Percentiles rank a stretch among this genome's conserved stretches.
Conservation (phyloP, 2,797 vertebrate genomes). For the Scarus forsteni region DNA sequence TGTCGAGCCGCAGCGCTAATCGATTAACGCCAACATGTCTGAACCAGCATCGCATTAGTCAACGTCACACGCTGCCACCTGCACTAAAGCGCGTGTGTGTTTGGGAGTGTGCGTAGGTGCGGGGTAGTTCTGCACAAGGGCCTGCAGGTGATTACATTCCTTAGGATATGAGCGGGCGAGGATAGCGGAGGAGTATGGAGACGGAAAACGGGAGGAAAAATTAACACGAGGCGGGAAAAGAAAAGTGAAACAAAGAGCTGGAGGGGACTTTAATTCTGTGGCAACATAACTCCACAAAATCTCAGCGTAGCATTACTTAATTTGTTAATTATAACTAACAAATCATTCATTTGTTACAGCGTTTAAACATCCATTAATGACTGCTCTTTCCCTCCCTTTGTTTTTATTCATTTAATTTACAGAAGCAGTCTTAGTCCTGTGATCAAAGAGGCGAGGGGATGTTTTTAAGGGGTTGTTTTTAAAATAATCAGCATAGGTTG, state of each 20-base stretch:
- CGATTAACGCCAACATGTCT: constrained; percentile 71
- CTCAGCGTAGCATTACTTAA: background rate
- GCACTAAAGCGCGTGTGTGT: constrained; percentile 29
- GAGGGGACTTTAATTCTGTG: too few species aligned
- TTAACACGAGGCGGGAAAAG: background rate
- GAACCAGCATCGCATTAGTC: constrained; percentile 74
- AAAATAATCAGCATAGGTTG: too few species aligned
- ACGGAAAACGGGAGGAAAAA: background rate
- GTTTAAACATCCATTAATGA: constrained; percentile 1
- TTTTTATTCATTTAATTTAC: too few species aligned
- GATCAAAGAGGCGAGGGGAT: too few species aligned
- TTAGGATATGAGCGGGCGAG: constrained; percentile 31
- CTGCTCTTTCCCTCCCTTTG: background rate
- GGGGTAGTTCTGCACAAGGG: constrained; percentile 31
- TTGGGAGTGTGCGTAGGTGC: constrained; percentile 23
- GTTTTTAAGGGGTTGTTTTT: too few species aligned
- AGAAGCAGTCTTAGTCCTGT: too few species aligned
- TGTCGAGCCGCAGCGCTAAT: constrained; percentile 61
- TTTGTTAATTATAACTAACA: constrained; percentile 13
- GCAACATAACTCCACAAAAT: background rate
- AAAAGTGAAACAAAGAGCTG: constrained; percentile 29
- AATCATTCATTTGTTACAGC: constrained; percentile 9
- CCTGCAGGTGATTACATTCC: constrained; percentile 59
- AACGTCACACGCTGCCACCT: constrained; percentile 61
- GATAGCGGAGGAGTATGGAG: background rate